Base-by-base conservation (phyloP, 2,113 vertebrate species). In the Ceyx melanurus region DNA sequence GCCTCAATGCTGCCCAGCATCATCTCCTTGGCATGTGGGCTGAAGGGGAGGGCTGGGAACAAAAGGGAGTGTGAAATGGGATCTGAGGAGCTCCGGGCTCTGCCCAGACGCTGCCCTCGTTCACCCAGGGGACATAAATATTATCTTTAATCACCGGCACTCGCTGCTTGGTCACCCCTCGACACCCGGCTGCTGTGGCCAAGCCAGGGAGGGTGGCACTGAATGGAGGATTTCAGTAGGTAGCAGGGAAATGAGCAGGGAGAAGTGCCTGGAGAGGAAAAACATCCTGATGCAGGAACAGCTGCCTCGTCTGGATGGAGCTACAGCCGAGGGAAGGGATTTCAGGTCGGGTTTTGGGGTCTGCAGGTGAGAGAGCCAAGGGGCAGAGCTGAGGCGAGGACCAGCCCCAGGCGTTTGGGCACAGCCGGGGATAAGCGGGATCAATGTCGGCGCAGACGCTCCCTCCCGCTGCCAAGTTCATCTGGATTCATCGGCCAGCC, bases 391-490 rank as follows among this genome's bases (percentile, higher is more conserved):
- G 62, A 40, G 13, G 16, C 0, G 9, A 33, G 48, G 17, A 51
- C 1, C 48, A 56, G 21, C 62, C 62, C 56, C 3, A 5, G 33
- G 22, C 15, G 17, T 1, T 1, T 1, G 4, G 70, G 74, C 56
- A 28, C 29, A 20, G 88, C 25, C 2, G 1, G 82, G 48, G 15
- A n/a, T 9, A 33, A 67, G 48, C 2, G 6, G 56, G 58, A 89
- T 78, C 87, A 89, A 65, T 85, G n/a, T 50, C 11, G 0, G n/a
- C 25, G 4, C 0, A 5, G 74, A 10, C 0, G 2, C 46, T 75
- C 40, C 78, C 76, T 82, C 53, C 53, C 90, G 74, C 71, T 65
- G 90, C 93, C 89, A 89, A 95, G 66, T 90, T 81, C 88, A 87
- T 62, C 50, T 31, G 89, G 67, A 87, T 94, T 90, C 92, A 95